Evolutionary conservation across 1,140 invertebrate genomes (phyloP).

Genomic region (Papilio helenus): DNA sequence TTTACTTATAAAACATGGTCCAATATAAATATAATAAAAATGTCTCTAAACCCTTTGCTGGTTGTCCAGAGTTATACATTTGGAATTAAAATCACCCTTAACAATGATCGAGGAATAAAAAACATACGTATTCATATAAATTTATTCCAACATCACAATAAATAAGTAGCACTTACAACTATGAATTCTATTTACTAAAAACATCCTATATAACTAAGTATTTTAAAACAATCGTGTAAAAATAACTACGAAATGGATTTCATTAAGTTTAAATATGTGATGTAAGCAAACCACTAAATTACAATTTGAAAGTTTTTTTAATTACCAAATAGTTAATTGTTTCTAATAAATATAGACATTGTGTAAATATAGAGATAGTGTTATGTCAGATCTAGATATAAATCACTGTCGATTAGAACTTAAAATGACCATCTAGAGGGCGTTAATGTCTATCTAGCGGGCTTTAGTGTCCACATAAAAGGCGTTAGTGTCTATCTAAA

Average conservation of each 20-base stretch:
- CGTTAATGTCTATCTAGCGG: no score
- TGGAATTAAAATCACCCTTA: no score
- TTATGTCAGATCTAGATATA: not conserved
- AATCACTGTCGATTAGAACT: no score
- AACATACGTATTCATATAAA: constrained; percentile 11
- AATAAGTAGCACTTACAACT: constrained; percentile 34
- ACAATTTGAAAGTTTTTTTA: constrained; percentile 74
- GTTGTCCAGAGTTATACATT: no score
- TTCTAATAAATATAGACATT: not conserved
- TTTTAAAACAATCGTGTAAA: not conserved
- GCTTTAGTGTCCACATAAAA: no score
- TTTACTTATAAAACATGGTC: no score
- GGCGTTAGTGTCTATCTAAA: not conserved
- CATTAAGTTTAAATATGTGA: not conserved
- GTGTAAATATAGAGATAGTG: not conserved
- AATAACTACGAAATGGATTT: not conserved
- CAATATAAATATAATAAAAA: no score
- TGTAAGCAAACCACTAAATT: constrained; percentile 49
- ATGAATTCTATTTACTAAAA: constrained; percentile 18
- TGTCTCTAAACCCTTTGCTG: no score
- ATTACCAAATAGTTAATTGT: no score
- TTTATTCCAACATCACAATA: constrained; percentile 40
- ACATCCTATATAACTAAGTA: not conserved
- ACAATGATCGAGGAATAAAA: not conserved
- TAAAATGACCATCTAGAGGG: no score